These are phyloP conservation scores for Rhodeus uyekii DNA, from an alignment of 2,797 vertebrate species.

Conservation along the genomic window DNA sequence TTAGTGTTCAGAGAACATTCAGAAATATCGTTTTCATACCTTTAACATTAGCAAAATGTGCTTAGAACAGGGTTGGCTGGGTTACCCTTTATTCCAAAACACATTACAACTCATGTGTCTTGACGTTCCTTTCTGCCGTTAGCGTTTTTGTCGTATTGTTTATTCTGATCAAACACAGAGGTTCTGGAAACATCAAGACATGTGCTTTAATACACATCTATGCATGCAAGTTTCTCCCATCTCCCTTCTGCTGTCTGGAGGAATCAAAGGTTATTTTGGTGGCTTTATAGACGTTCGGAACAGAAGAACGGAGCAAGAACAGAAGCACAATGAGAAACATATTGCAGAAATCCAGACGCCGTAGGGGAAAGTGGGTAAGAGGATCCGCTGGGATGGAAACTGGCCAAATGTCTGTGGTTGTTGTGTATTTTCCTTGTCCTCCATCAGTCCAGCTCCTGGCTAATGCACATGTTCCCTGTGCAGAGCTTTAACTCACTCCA, in stretches of 20 bases:
- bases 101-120: not conserved
- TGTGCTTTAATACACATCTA: not conserved
- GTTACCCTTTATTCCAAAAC: not conserved
- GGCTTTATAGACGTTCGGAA: not conserved
- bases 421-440: constrained; percentile 15
- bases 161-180: not conserved
- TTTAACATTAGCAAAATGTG: not conserved
- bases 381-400: not conserved
- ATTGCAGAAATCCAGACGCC: not conserved
- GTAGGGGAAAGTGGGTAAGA: not conserved
- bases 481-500: not conserved
- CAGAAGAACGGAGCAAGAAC: not conserved
- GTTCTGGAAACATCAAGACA: not conserved
- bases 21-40: not conserved
- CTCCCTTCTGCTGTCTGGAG: not conserved
- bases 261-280: not conserved
- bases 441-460: not conserved
- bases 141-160: not conserved
- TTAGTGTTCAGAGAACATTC: not conserved
- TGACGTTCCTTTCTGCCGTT: not conserved
- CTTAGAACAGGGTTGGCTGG: not conserved
- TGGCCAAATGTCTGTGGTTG: constrained; percentile 3
- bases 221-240: not conserved
- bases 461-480: not conserved
- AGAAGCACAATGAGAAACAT: constrained; percentile 6